Conservation (phyloP, 2,797 vertebrate genomes). For the Huso huso region DNA sequence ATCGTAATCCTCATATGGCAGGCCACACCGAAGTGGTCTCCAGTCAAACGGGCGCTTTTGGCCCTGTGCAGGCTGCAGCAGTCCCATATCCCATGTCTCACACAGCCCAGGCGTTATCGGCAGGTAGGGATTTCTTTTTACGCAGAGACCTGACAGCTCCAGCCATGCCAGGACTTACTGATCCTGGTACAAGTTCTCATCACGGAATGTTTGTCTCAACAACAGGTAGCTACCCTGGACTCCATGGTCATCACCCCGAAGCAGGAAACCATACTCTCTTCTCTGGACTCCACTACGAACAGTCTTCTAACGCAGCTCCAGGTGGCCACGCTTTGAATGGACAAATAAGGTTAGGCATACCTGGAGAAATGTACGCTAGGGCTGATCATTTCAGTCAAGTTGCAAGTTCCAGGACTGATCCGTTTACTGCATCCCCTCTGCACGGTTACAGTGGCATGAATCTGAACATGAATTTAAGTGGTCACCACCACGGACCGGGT, state of each 20-base stretch:
- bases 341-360: slow-evolving; percentile 96
- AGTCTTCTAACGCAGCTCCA: slow-evolving; percentile 80
- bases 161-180: slow-evolving; percentile 77
- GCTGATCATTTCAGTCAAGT: slow-evolving; percentile 90
- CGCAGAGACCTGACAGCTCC: slow-evolving; percentile 78
- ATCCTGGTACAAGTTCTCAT: slow-evolving; percentile 79
- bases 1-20: slow-evolving; percentile 84
- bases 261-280: slow-evolving; percentile 82
- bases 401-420: slow-evolving; percentile 84
- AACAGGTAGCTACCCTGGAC: slow-evolving; percentile 97
- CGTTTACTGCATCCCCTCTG: slow-evolving; percentile 80
- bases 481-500: slow-evolving; percentile 79
- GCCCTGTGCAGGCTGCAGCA: slow-evolving; percentile 70
- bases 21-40: slow-evolving; percentile 83
- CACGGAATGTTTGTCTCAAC: slow-evolving; percentile 96
- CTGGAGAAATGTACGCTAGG: slow-evolving; percentile 94
- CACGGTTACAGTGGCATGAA: slow-evolving; percentile 86
- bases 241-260: slow-evolving; percentile 82
- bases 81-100: slow-evolving; percentile 73
- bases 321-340: slow-evolving; percentile 86
- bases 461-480: slow-evolving; percentile 85
- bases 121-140: slow-evolving; percentile 84
- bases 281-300: slow-evolving; percentile 87
- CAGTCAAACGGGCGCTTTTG: slow-evolving; percentile 82
- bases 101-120: slow-evolving; percentile 68